Evolutionary conservation across 2,797 vertebrate species (phyloP), one percentile per base, ranked within the genome.

Genomic region (Sebastes melanostomus): DNA sequence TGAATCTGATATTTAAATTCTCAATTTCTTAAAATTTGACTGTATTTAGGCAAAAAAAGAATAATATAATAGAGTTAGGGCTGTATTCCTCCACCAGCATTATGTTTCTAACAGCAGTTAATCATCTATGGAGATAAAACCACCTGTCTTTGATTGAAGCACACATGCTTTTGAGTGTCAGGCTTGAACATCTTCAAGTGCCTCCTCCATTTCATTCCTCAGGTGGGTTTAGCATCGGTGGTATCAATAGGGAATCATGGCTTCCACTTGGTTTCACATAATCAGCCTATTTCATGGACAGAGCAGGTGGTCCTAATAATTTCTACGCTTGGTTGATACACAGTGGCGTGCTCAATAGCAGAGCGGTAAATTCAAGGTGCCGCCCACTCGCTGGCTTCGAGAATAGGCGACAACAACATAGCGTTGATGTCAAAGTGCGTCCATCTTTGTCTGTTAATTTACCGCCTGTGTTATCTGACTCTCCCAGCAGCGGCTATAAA

Each of bases 381-480:
- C 75, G 3, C 88, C 84, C 80, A 77, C 77, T 81, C 81, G 1
- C 25, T 42, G 61, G 69, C 72, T 71, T 71, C 5, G 5, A 59
- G 22, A 30, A 9, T 1, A 16, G 56, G 75, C 8, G 4, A 74
- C 25, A 32, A 59, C 61, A 78, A 77, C 66, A 73, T 34, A 75
- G 72, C n/a, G 77, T 69, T 2, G 55, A 75, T 80, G 88, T 90
- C 82, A 80, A n/a, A 84, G 85, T 65, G 75, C 4, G 25, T 77
- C 80, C 71, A 38, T 93, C 88, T 90, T 78, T 81, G 81, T 86
- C 76, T 46, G 66, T 82, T 88, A 65, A 85, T 86, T 81, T 63
- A 71, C 69, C 7, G 68, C 11, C 83, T 59, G 65, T 61, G 77
- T 84, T 83, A 86, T 92, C 89, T 18, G 78, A 70, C 82, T 82